Base-by-base conservation (phyloP, 2,113 vertebrate genomes). In the Eulemur macaco region DNA sequence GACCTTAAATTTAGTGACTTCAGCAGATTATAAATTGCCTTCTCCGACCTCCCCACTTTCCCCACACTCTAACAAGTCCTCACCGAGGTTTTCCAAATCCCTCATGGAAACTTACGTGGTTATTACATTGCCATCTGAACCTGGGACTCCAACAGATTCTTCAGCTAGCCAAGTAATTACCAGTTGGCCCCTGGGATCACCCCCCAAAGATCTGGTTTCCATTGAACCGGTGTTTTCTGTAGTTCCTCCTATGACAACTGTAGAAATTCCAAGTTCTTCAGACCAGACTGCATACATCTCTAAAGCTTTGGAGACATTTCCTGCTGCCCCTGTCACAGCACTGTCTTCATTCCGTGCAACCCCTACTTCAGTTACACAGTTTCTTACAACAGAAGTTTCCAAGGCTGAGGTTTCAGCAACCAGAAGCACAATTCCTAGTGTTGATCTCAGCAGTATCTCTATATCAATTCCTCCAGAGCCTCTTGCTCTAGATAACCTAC, bases 61-160 rank as follows among this genome's bases (percentile, higher is more conserved):
- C 96, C 99, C 99, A 50, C 98, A 99, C 74, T 99, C 99, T 80
- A 99, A 99, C 89, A 99, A 99, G 96, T 99, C 99, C 88, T 99
- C 99, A 74, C 99, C 99, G 42, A 99, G 99, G 94, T 94, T 99
- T 98, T 98, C 99, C 31, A 99, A 99, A 98, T 99, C 99, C 89
- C 99, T 99, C 92, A 98, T 98, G 96, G 99, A 99, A 98, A 99
- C 99, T 0, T 99, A 99, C 66, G 99, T 99, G 66, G 99, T 99
- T 56, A 99, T 99, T 98, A 99, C 99, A 8, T 98, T 99, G 97
- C 99, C 99, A 86, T 99, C 99, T 97, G 99, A 99, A 96, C 99
- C 99, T 94, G 99, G 99, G 77, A 99, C 99, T 97, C 99, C 99
- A 94, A 99, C 99, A 83, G 99, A 99, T 89, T 96, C 98, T 90